Evolutionary conservation across 2,888 invertebrate genomes (phyloP).

Genomic region (Drosophila pseudotakahashii): DNA sequence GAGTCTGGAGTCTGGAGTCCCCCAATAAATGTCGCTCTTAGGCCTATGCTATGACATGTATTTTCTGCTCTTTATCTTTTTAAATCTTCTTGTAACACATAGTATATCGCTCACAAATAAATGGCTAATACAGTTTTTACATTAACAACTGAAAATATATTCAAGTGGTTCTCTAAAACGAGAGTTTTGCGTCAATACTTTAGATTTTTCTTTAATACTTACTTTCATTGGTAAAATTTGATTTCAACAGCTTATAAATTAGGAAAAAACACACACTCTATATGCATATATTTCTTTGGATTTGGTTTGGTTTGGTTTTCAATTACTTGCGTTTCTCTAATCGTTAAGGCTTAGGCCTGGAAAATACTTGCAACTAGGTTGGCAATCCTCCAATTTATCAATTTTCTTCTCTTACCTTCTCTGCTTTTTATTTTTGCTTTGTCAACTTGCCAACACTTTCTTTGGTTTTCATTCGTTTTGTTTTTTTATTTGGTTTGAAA

Average conservation of each 20-base stretch:
- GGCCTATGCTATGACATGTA: slow-evolving; percentile 70
- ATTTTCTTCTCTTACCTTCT: not conserved
- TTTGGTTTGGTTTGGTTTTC: slow-evolving; percentile 21
- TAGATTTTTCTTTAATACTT: slow-evolving; percentile 12
- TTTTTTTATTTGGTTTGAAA: slow-evolving; percentile 19
- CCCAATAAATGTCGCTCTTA: slow-evolving; percentile 13
- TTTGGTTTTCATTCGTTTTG: slow-evolving; percentile 7
- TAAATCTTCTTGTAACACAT: not conserved
- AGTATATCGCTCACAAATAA: slow-evolving; percentile 22
- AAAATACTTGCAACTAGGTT: slow-evolving; percentile 47
- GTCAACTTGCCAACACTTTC: slow-evolving; percentile 14
- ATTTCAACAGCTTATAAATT: slow-evolving; percentile 69
- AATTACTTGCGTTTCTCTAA: slow-evolving; percentile 21
- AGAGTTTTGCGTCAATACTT: slow-evolving; percentile 44
- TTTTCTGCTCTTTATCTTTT: slow-evolving; percentile 33
- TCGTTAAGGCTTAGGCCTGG: slow-evolving; percentile 51
- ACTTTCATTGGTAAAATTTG: slow-evolving; percentile 60
- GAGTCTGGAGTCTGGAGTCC: slow-evolving; percentile 7
- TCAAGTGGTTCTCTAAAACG: slow-evolving; percentile 67
- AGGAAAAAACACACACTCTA: slow-evolving; percentile 46
- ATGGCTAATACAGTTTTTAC: slow-evolving; percentile 21
- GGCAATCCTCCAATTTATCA: slow-evolving; percentile 42
- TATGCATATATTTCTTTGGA: slow-evolving; percentile 21
- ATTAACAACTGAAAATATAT: slow-evolving; percentile 25
- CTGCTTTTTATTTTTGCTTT: not conserved